Evolutionary conservation across 2,888 invertebrate species (phyloP), one percentile per base, ranked within the genome.

Genomic region (Odontothrips loti): DNA sequence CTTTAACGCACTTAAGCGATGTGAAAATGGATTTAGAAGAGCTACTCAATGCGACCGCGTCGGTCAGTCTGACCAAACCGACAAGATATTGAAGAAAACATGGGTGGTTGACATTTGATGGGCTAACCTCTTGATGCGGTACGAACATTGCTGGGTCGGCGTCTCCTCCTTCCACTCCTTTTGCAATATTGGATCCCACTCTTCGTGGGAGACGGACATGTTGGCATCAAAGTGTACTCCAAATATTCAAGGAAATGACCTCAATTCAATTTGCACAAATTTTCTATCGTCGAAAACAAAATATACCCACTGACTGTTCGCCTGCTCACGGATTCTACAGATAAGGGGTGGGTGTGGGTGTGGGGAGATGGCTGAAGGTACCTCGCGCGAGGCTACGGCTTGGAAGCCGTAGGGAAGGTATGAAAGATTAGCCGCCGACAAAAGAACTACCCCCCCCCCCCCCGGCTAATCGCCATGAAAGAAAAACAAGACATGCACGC

Each of bases 81-180:
- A 75, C n/a, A 23, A 1, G 23, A 8, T 10, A 23, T 9, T 12
- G 23, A 0, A 27, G 10, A 27, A 23, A 58, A 43, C 34, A 43
- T 6, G 6, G 34, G 34, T 43, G 6, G 34, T 27, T 75, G 68
- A 27, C 27, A 75, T 23, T 27, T 75, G 27, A 12, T 75, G 3
- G 10, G n/a, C 68, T 75, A 75, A 75, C 68, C 68, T 75, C 68
- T 75, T 75, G 68, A 75, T 75, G 9, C 68, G 68, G 27, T 27
- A 75, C 8, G 27, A 27, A 75, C 68, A 75, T 10, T 75, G 68
- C 3, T 23, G 68, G 12, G 23, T 75, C 27, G 68, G 68, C 23
- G 68, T 75, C 12, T 75, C 68, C 12, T 75, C 68, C 23, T 75
- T 27, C 10, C 12, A 23, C 12, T 27, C 68, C 23, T 27, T 23